A percentile compares a stretch with the other conserved stretches of the same genome.
Conservation (phyloP, 1,140 invertebrate species). For the Bathynomus jamesi region DNA sequence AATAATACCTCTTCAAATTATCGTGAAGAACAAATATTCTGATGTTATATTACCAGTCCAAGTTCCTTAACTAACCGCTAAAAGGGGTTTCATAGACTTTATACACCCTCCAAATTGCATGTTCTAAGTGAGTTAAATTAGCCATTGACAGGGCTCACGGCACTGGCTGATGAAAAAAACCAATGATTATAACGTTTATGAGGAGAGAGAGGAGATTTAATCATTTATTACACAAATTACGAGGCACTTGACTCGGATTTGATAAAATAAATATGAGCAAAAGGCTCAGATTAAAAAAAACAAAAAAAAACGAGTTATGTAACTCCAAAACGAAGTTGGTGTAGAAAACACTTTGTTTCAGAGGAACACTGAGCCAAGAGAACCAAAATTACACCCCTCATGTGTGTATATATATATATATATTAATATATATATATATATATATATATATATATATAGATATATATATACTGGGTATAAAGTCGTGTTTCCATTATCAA, state of each 20-base stretch:
- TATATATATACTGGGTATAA: neutral
- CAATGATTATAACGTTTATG: too few relatives aligned
- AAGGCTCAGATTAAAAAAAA: too few relatives aligned
- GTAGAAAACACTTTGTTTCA: too few relatives aligned
- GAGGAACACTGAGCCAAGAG: too few relatives aligned
- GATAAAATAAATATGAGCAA: too few relatives aligned
- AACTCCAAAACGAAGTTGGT: too few relatives aligned
- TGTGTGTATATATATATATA: neutral
- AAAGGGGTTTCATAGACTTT: neutral
- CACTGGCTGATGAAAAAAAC: neutral
- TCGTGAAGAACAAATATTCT: neutral
- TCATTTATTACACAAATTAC: too few relatives aligned
- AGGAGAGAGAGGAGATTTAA: neutral
- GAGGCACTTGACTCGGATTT: too few relatives aligned
- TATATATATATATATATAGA: neutral
- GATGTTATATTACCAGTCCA: neutral
- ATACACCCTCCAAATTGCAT: slow-evolving; percentile 1
- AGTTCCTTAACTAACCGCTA: neutral
- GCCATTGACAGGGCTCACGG: neutral
- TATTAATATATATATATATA: neutral
- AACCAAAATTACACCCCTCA: too few relatives aligned
- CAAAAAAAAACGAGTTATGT: too few relatives aligned
- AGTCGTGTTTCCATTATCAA: neutral
- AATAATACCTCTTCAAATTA: neutral
- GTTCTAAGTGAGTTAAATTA: neutral